Conservation (phyloP, 2,888 invertebrate genomes). For the Leuctra nigra region DNA sequence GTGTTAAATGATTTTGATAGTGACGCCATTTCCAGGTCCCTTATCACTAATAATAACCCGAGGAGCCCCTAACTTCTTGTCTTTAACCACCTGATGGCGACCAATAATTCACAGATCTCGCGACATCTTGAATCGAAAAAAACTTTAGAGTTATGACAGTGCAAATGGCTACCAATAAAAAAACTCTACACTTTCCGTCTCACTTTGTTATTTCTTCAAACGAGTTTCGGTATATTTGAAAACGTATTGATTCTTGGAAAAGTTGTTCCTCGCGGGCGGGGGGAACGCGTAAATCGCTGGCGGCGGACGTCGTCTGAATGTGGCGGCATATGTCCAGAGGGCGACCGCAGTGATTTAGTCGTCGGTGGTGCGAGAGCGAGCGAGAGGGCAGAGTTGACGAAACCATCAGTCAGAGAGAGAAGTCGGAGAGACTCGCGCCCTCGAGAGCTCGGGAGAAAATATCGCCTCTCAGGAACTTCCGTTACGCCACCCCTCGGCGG, state of each 20-base stretch:
- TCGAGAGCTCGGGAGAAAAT: slow-evolving; percentile 24
- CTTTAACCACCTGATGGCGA: slow-evolving; percentile 2
- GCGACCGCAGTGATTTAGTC: slow-evolving; percentile 16
- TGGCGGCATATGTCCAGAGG: slow-evolving; percentile 16
- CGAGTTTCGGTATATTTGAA: slow-evolving; percentile 13
- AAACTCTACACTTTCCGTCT: background rate
- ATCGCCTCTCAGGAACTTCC: slow-evolving; percentile 25
- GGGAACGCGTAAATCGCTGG: background rate
- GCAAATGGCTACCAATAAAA: slow-evolving; percentile 17
- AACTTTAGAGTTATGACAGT: slow-evolving; percentile 8
- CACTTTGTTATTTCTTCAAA: slow-evolving; percentile 11
- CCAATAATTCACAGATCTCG: slow-evolving; percentile 3
- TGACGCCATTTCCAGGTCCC: too few relatives aligned
- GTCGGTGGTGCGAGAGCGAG: background rate
- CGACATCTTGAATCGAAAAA: slow-evolving; percentile 5
- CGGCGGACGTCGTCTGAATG: slow-evolving; percentile 2
- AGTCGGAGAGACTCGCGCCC: slow-evolving; percentile 9
- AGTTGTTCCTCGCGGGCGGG: slow-evolving; percentile 4
- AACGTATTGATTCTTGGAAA: slow-evolving; percentile 12
- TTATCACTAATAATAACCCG: too few relatives aligned
- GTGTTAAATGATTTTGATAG: too few relatives aligned
- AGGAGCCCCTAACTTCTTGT: too few relatives aligned
- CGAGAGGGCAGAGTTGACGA: background rate
- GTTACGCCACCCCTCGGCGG: background rate
- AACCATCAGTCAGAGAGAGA: slow-evolving; percentile 1